Percentiles rank a stretch among this genome's conserved stretches.
Conservation (phyloP, 2,797 vertebrate genomes). For the Gambusia yucatana region DNA sequence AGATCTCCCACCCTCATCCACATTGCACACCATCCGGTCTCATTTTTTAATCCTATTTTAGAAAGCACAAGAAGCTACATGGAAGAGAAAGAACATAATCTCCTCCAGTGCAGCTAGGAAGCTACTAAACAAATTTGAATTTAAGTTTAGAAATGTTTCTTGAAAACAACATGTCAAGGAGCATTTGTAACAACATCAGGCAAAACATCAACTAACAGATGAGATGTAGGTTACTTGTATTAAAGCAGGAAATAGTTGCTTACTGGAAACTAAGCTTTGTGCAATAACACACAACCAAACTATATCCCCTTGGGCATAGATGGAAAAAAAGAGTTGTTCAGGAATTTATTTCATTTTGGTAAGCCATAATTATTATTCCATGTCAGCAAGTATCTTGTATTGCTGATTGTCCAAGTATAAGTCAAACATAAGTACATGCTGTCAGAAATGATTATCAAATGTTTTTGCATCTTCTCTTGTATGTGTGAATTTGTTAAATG, state of each 20-base stretch:
- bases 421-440: conserved; percentile 4
- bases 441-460: not conserved
- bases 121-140: not conserved
- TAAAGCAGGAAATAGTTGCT: not conserved
- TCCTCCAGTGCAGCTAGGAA: not conserved
- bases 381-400: not conserved
- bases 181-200: not conserved
- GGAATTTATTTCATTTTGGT: conserved; percentile 1
- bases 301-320: not conserved
- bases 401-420: conserved; percentile 6
- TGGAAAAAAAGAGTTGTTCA: not conserved
- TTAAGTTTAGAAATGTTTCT: not conserved
- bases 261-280: not conserved
- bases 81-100: not conserved
- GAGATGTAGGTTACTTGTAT: not conserved
- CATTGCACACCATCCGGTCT: conserved; percentile 13
- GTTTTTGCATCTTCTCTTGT: not conserved
- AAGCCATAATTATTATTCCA: conserved; percentile 6
- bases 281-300: not conserved
- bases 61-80: conserved; percentile 8
- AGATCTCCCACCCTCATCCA: conserved; percentile 40
- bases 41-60: conserved; percentile 23
- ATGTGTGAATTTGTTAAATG: not conserved
- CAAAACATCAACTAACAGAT: not conserved
- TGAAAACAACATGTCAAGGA: too few relatives aligned